phyloP scores from a whole-genome alignment of 2,113 vertebrate genomes.

The Heterocephalus glaber region DNA sequence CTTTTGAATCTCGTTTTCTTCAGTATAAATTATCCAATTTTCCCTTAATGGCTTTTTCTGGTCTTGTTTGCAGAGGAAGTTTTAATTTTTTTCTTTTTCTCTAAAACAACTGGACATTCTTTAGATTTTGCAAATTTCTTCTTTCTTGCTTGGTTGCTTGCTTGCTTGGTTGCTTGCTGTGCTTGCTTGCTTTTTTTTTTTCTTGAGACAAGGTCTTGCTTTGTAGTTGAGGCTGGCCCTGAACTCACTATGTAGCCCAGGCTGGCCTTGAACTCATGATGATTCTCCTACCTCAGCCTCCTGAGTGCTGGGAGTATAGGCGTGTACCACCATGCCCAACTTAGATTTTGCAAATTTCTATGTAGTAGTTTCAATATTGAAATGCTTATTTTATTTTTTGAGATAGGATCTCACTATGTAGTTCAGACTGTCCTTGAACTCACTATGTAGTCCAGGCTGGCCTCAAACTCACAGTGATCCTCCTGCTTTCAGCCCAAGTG shows the following conservation, averaged over 20 bases:
- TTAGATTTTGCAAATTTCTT: conserved; percentile 3
- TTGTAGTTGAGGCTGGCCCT: no score
- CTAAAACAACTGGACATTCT: not conserved
- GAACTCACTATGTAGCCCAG: no score
- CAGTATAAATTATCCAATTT: not conserved
- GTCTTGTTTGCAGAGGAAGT: not conserved
- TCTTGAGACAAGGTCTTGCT: not conserved
- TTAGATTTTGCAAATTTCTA: not conserved
- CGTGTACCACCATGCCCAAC: no score
- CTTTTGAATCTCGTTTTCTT: not conserved
- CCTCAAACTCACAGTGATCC: not conserved
- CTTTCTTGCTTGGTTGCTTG: no score
- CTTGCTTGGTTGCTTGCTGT: no score
- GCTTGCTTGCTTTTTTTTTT: not conserved
- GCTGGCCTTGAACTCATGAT: no score
- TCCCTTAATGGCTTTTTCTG: not conserved
- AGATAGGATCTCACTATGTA: not conserved
- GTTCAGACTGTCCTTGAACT: not conserved
- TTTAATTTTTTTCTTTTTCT: not conserved
- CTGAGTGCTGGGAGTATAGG: no score
- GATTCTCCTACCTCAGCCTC: no score
- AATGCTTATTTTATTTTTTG: not conserved
- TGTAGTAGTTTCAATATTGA: not conserved
- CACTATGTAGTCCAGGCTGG: not conserved
- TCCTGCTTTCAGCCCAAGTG: not conserved